Evolutionary conservation across 2,797 vertebrate genomes (phyloP), one percentile per base, ranked within the genome.

Genomic region (Hypotaenidia okinawae): DNA sequence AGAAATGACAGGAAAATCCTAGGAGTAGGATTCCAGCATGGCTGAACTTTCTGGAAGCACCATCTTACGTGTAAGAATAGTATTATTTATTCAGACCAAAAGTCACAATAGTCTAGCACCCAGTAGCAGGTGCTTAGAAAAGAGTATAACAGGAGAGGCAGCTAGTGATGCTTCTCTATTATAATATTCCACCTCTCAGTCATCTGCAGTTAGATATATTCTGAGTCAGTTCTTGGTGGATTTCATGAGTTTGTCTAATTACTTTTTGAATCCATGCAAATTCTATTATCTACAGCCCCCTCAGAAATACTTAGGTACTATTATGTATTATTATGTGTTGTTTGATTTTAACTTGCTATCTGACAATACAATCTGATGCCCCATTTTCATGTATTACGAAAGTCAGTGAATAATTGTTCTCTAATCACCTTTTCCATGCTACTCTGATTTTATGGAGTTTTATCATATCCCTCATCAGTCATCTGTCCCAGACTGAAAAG

Each of bases 381-480:
- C 45, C 66, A 81, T 95, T 85, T 94, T 82, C 77, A 76, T 14
- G 4, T 59, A 66, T 86, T 84, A 79, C 39, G 67, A 93, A 28
- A 95, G 77, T 79, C 55, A 83, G 77, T 84, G 87, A 95, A 76
- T 95, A 95, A 93, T 79, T 84, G n/a, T 90, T 95, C 51, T 67
- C 66, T 90, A 93, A 96, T 95, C 73, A 90, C 37, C 77, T 91
- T 91, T 82, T 90, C 70, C 43, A 82, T 73, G 67, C 83, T 93
- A 73, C 70, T 93, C 80, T 89, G 85, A 79, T 77, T 96, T 96
- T 93, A 86, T 81, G 77, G 90, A 93, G 83, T 81, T 96, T 87
- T 94, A 86, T 91, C 89, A 91, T 73, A 84, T 47, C n/a, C 8
- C 24, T 87, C 77, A 84, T 89, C 77, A 82, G 76, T 95, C 90